Percentiles rank a stretch among this genome's conserved stretches.
Conservation (phyloP, 30 jellyfish, hydroid and myxozoan genomes). For the Hydractinia echinata region DNA sequence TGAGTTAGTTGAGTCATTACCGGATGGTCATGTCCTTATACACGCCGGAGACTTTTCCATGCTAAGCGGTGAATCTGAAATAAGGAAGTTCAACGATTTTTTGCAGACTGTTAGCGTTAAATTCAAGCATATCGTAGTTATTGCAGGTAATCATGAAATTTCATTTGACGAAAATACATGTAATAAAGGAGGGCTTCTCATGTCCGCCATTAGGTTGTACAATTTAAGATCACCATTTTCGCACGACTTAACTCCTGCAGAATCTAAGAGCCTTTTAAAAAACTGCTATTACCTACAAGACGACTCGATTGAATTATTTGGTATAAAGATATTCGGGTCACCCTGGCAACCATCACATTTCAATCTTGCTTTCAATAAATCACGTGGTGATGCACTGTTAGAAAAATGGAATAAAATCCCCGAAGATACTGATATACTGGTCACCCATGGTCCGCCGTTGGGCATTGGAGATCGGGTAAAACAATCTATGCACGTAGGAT, state of each 20-base stretch:
- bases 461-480: slow-evolving; percentile 76
- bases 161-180: slow-evolving; percentile 46
- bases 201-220: slow-evolving; percentile 37
- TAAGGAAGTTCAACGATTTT: slow-evolving; percentile 50
- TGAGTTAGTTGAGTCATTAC: slow-evolving; percentile 30
- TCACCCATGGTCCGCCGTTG: slow-evolving; percentile 89
- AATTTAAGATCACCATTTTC: slow-evolving; percentile 33
- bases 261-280: slow-evolving; percentile 31
- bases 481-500: slow-evolving; percentile 58
- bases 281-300: slow-evolving; percentile 78
- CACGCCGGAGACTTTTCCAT: slow-evolving; percentile 90
- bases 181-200: slow-evolving; percentile 32
- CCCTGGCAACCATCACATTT: slow-evolving; percentile 78
- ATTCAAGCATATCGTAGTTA: slow-evolving; percentile 70
- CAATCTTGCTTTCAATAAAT: slow-evolving; percentile 54
- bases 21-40: slow-evolving; percentile 76
- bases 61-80: slow-evolving; percentile 56
- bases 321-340: slow-evolving; percentile 76
- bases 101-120: slow-evolving; percentile 26
- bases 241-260: slow-evolving; percentile 35
- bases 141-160: slow-evolving; percentile 95
- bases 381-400: slow-evolving; percentile 61
- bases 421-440: slow-evolving; percentile 63
- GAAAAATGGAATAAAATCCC: slow-evolving; percentile 86
- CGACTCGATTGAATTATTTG: slow-evolving; percentile 46